Conservation (phyloP, 2,113 vertebrate genomes). For the Andinoacara biseriatus region DNA sequence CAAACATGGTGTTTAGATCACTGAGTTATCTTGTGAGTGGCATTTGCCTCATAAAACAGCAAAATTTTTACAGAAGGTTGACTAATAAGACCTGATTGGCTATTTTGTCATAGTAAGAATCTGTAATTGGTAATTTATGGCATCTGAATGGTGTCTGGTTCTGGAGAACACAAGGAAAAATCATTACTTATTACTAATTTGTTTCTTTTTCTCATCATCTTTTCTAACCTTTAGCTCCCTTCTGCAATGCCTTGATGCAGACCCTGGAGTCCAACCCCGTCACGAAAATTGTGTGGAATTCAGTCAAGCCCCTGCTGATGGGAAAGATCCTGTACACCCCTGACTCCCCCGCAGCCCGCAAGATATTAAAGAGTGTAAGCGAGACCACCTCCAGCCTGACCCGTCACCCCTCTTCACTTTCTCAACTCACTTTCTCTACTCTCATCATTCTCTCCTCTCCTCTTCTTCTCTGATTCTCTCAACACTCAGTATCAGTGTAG, state of each 20-base stretch:
- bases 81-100: not conserved
- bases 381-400: constrained; percentile 37
- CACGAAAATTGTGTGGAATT: constrained; percentile 93
- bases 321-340: constrained; percentile 96
- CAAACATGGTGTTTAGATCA: not conserved
- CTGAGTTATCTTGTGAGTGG: not conserved
- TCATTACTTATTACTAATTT: not conserved
- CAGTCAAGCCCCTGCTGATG: constrained; percentile 95
- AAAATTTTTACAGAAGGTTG: not conserved
- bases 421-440: not conserved
- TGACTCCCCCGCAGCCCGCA: constrained; percentile 84
- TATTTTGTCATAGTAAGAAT: not conserved
- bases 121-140: not conserved
- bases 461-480: constrained; percentile 8
- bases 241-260: constrained; percentile 93
- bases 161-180: not conserved
- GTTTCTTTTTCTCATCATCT: not conserved
- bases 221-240: constrained; percentile 81
- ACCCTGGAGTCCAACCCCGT: constrained; percentile 93
- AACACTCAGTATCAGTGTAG: constrained; percentile 28
- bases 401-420: constrained; percentile 43
- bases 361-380: constrained; percentile 93
- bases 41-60: not conserved
- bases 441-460: not conserved
- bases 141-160: not conserved